These are phyloP conservation scores for Procapra przewalskii DNA, from an alignment of 2,113 vertebrate genomes.

Conservation along the genomic window DNA sequence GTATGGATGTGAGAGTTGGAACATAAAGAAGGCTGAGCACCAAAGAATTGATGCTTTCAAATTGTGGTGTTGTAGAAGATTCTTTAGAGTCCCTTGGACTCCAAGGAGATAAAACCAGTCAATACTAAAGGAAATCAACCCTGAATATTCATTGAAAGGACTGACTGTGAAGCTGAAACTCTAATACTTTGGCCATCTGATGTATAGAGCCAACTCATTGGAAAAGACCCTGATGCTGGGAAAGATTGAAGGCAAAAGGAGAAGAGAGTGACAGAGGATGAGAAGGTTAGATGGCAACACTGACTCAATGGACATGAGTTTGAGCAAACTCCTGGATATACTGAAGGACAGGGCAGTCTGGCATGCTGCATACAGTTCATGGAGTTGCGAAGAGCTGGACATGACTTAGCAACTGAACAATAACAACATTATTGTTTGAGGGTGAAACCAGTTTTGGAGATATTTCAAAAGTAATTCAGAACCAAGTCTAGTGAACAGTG, in stretches of 20 bases:
- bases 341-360: neutral
- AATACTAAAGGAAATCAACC: neutral
- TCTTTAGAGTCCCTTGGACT: neutral
- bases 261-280: neutral
- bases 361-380: neutral
- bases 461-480: constrained; percentile 2
- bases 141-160: neutral
- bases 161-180: neutral
- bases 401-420: neutral
- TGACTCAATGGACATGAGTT: neutral
- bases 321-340: neutral
- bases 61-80: neutral
- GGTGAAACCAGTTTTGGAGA: neutral
- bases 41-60: neutral
- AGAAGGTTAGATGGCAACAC: neutral
- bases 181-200: neutral
- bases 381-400: neutral
- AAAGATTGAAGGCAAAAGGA: neutral
- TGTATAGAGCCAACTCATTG: neutral
- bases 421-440: neutral
- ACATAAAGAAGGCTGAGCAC: neutral
- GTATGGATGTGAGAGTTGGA: neutral
- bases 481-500: neutral
- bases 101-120: neutral
- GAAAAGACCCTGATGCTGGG: neutral